phyloP scores from a whole-genome alignment of 2,888 invertebrate genomes.

The Cabera pusaria region DNA sequence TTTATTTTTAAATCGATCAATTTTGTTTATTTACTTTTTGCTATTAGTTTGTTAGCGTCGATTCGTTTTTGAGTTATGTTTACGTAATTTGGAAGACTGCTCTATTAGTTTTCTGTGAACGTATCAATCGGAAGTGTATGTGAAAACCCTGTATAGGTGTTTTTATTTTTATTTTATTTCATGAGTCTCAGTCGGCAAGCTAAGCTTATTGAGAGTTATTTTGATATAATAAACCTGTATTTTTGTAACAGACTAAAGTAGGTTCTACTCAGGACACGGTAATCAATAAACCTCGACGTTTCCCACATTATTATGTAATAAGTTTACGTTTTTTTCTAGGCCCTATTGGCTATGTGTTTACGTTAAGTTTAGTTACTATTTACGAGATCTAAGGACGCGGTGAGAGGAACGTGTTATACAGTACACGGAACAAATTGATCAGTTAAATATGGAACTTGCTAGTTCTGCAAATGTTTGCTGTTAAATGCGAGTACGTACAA shows the following conservation, averaged over 20 bases:
- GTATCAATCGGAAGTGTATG: conserved; percentile 36
- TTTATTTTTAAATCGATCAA: conserved; percentile 55
- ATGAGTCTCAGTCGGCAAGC: conserved; percentile 76
- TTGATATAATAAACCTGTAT: conserved; percentile 55
- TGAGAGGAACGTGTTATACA: too few relatives aligned
- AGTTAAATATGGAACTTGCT: too few relatives aligned
- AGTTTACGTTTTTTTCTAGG: conserved; percentile 49
- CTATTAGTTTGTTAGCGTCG: conserved; percentile 56
- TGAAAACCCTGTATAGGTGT: conserved; percentile 69
- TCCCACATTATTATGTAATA: conserved; percentile 36
- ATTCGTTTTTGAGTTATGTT: conserved; percentile 51
- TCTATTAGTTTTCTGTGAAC: conserved; percentile 62
- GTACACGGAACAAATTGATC: too few relatives aligned
- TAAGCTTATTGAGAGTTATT: conserved; percentile 70
- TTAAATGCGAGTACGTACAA: too few relatives aligned
- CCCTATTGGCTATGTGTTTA: conserved; percentile 58
- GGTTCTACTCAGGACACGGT: conserved; percentile 49
- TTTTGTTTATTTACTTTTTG: conserved; percentile 52
- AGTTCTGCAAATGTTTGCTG: too few relatives aligned
- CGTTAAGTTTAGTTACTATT: conserved; percentile 52
- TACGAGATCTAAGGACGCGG: conserved; percentile 9
- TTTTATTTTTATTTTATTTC: conserved; percentile 44
- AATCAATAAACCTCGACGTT: conserved; percentile 45
- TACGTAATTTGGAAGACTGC: conserved; percentile 77
- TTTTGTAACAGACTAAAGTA: conserved; percentile 73